Percentiles rank a stretch among this genome's conserved stretches.
Conservation (phyloP, 2,888 invertebrate species). For the Eupithecia inturbata region DNA sequence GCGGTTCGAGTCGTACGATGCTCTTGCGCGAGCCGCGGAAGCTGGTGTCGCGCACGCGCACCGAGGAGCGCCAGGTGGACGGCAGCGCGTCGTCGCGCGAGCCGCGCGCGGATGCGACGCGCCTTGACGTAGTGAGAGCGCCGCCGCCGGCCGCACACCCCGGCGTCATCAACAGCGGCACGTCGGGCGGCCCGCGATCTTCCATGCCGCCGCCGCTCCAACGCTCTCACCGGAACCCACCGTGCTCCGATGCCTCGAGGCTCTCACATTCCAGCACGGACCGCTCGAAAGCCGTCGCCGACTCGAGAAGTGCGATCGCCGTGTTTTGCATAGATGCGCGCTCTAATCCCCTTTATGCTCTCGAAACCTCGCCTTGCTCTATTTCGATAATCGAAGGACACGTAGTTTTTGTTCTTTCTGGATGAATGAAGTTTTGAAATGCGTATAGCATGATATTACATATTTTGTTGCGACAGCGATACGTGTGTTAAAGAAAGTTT, state of each 20-base stretch:
- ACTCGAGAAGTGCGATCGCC: conserved; percentile 78
- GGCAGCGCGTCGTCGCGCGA: conserved; percentile 74
- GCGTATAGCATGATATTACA: conserved; percentile 71
- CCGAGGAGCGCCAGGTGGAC: conserved; percentile 86
- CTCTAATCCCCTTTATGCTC: conserved; percentile 57
- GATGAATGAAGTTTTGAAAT: conserved; percentile 50
- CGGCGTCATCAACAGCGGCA: conserved; percentile 79
- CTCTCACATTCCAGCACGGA: conserved; percentile 81
- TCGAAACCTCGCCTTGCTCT: conserved; percentile 57
- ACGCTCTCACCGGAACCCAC: conserved; percentile 83
- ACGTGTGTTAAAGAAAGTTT: conserved; percentile 15
- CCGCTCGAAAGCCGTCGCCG: conserved; percentile 76
- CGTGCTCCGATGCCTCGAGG: conserved; percentile 74
- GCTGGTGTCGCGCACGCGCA: conserved; percentile 86
- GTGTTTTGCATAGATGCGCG: conserved; percentile 81
- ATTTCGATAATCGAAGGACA: conserved; percentile 56
- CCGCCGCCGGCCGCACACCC: conserved; percentile 66
- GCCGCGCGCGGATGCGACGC: conserved; percentile 72
- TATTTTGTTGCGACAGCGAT: conserved; percentile 46
- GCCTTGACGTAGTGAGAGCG: conserved; percentile 73
- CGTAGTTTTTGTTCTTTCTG: conserved; percentile 47
- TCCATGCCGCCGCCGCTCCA: conserved; percentile 84
- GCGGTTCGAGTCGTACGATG: conserved; percentile 86
- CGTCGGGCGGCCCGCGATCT: conserved; percentile 82
- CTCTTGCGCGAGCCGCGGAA: conserved; percentile 86